Evolutionary conservation across 2,888 invertebrate genomes (phyloP), one percentile per base, ranked within the genome.

Genomic region (Troilus luridus): DNA sequence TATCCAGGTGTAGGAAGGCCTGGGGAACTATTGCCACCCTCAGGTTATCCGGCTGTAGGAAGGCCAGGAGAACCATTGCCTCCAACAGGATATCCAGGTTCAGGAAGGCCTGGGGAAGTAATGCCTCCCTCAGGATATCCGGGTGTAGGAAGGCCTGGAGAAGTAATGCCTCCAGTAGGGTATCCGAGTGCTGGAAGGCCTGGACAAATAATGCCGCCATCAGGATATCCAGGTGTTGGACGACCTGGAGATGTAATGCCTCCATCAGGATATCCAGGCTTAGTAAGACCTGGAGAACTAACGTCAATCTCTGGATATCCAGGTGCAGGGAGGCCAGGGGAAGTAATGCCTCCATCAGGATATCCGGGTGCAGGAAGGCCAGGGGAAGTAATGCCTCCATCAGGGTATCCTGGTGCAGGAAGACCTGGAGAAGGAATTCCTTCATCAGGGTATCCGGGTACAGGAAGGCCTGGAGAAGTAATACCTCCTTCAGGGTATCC

Each of bases 81-180:
- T 72, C 54, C 64, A 6, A 17, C 62, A 14, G 92, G 90, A 90
- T 91, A 90, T 54, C 92, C 92, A 88, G 91, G 92, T 77, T 27
- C 67, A 8, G 92, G 90, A 72, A 91, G 92, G 56, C 89, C 90
- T 14, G 91, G 91, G 21, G 91, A 81, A 58, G 59, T 90, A 6
- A 88, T 91, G 7, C 91, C 91, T 21, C 21, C 54, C 1, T 14
- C 81, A 0, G 81, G 81, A 19, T 81, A 54, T 54, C 81, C 81
- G 85, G 91, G 88, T 24, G 89, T 54, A 88, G 91, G 21, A 88
- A 89, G 59, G 72, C 91, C 92, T 5, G 92, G 93, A 7, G 93
- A 92, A 91, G 89, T 92, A n/a, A 93, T 90, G 59, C 59, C 88
- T n/a, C 88, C 56, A 5, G 3, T 54, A 89, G 91, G 67, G 60